Evolutionary conservation across 2,113 vertebrate genomes (phyloP), one percentile per base, ranked within the genome.

Genomic region (Dryoscopus gambensis): DNA sequence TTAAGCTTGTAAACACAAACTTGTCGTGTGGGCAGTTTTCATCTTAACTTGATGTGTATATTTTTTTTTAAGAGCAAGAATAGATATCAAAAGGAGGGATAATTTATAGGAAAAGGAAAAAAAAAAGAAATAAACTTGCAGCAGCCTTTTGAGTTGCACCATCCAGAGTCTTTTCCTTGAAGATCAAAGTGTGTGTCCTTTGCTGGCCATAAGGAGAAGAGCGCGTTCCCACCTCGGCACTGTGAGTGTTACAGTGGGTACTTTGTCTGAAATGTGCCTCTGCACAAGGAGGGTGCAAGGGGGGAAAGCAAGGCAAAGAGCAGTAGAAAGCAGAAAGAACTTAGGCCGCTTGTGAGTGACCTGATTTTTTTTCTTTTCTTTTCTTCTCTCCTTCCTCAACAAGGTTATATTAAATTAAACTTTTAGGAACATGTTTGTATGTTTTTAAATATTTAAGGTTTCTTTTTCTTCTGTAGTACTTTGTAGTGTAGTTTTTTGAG

Each of bases 1-100:
- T 95, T 84, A 57, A 92, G 92, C 90, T 93, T 97, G 96, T 96
- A 97, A 97, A 96, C 95, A 94, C 68, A 88, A 91, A 93, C 91
- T 85, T 89, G 84, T 96, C 42, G 2, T 85, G 60, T 94, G 93
- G 84, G 73, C 78, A 93, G 86, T 94, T 94, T 96, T 96, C 94
- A 89, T 95, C 85, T 77, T 82, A 76, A 85, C 73, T 73, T 92
- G 81, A 90, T 71, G 47, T 75, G 52, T 88, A 15, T 71, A 3
- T 90, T 89, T 77, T 68, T 86, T 90, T 68, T 86, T 65, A 73
- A 89, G 67, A 84, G 76, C 80, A 67, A 96, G 93, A 96, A 96
- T 82, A 91, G 93, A 91, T 92, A 90, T 97, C 84, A 97, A 97
- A 97, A 87, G 55, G 69, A 84, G 44, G 30, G 39, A 70, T 94